A percentile compares a stretch with the other conserved stretches of the same genome.
Evolutionary conservation across 1,140 invertebrate species (phyloP).

Genomic region (Adoxophyes honmai): DNA sequence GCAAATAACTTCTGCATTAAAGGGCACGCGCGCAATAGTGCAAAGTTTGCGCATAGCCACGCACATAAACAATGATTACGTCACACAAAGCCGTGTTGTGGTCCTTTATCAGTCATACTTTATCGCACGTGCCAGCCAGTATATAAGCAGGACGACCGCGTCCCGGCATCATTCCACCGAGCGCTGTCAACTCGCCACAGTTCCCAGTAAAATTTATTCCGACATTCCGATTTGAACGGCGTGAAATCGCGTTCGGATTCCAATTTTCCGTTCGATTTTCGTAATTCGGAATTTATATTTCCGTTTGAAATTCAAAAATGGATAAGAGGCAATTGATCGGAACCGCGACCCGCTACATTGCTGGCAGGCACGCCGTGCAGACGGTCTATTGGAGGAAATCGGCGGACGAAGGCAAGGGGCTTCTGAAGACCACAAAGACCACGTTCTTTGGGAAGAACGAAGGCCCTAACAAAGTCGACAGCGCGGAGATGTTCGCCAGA

Average conservation of each 20-base stretch:
- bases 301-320: conserved; percentile 39
- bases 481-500: conserved; percentile 64
- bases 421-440: conserved; percentile 80
- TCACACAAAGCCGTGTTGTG: conserved; percentile 23
- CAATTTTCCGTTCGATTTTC: conserved; percentile 9
- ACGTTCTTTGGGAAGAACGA: conserved; percentile 79
- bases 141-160: conserved; percentile 24
- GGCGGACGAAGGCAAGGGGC: conserved; percentile 70
- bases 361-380: conserved; percentile 82
- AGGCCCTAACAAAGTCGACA: conserved; percentile 68
- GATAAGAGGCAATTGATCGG: conserved; percentile 77
- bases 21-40: conserved; percentile 48
- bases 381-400: conserved; percentile 84
- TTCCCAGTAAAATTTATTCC: background rate
- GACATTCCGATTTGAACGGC: background rate
- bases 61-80: conserved; percentile 20
- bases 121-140: conserved; percentile 29
- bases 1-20: conserved; percentile 2
- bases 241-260: conserved; percentile 4
- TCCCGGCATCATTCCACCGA: conserved; percentile 16
- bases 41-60: conserved; percentile 46
- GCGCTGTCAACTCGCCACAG: background rate
- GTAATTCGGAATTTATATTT: conserved; percentile 7
- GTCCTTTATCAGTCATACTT: conserved; percentile 31
- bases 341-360: conserved; percentile 82